Evolutionary conservation across 2,888 invertebrate genomes (phyloP).

Genomic region (Yponomeuta sedellus): DNA sequence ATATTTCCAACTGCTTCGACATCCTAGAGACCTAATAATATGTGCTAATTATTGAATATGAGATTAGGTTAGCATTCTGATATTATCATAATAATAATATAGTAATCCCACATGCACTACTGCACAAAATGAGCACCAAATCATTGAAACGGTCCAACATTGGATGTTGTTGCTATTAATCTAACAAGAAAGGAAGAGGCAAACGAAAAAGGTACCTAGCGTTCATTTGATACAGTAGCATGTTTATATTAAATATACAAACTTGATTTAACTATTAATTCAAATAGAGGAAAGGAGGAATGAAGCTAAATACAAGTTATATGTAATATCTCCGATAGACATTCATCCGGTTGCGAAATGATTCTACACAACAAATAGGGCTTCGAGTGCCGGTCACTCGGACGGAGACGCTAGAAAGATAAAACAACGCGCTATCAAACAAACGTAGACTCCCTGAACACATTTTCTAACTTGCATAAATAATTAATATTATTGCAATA

Average conservation of each 20-base stretch:
- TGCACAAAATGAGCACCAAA: slow-evolving; percentile 56
- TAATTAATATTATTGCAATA: slow-evolving; percentile 4
- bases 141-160: slow-evolving; percentile 18
- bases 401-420: background rate
- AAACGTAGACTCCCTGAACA: background rate
- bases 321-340: slow-evolving; percentile 8
- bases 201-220: slow-evolving; percentile 24
- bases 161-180: background rate
- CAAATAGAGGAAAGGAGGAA: slow-evolving; percentile 30
- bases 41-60: slow-evolving; percentile 27
- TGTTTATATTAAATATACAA: slow-evolving; percentile 17
- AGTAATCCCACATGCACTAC: slow-evolving; percentile 35
- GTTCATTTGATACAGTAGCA: slow-evolving; percentile 52
- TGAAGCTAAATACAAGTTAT: slow-evolving; percentile 27
- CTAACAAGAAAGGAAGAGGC: background rate
- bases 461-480: background rate
- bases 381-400: background rate
- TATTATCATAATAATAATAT: slow-evolving; percentile 26
- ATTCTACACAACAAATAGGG: slow-evolving; percentile 6
- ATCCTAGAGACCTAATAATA: slow-evolving; percentile 27
- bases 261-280: slow-evolving; percentile 22
- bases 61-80: slow-evolving; percentile 28
- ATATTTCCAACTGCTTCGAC: slow-evolving; percentile 40
- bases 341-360: slow-evolving; percentile 12
- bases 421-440: slow-evolving; percentile 10